Percentiles rank a stretch among this genome's conserved stretches.
phyloP scores from a whole-genome alignment of 2,888 invertebrate species.

The Callyntrura guangdongensis region DNA sequence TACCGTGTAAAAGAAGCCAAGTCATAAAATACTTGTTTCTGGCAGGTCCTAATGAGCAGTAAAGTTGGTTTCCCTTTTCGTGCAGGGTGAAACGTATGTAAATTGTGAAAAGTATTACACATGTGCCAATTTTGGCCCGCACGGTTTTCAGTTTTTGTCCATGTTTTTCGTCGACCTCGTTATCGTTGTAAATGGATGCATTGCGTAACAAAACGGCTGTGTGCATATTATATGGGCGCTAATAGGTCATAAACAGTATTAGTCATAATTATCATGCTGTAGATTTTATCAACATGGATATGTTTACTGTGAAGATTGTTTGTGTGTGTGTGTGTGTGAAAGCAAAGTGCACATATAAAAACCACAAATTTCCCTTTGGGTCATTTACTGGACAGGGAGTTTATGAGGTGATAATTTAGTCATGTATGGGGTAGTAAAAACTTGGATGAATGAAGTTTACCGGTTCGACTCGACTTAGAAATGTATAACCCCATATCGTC shows the following conservation, averaged over 20 bases:
- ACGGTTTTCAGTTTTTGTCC: background rate
- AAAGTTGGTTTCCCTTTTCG: conserved; percentile 27
- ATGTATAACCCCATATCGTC: no score
- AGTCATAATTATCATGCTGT: conserved; percentile 56
- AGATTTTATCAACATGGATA: conserved; percentile 54
- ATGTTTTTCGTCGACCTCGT: background rate
- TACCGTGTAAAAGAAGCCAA: conserved; percentile 55
- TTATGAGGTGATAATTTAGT: conserved; percentile 76
- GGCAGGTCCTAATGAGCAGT: conserved; percentile 73
- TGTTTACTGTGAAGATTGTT: background rate
- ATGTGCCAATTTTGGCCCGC: background rate
- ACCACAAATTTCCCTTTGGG: conserved; percentile 68
- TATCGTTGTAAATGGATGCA: background rate
- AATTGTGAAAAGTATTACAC: conserved; percentile 3
- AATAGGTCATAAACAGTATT: conserved; percentile 48
- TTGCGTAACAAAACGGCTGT: background rate
- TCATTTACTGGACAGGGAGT: conserved; percentile 62
- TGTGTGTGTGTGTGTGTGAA: conserved; percentile 26
- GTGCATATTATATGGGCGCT: conserved; percentile 45
- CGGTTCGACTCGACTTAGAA: background rate
- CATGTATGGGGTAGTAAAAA: conserved; percentile 48
- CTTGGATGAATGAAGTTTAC: background rate
- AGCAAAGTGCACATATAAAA: conserved; percentile 3
- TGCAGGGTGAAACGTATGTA: background rate
- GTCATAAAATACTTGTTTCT: conserved; percentile 75